Evolutionary conservation across 2,113 vertebrate genomes (phyloP), one percentile per base, ranked within the genome.

Genomic region (Cololabis saira): DNA sequence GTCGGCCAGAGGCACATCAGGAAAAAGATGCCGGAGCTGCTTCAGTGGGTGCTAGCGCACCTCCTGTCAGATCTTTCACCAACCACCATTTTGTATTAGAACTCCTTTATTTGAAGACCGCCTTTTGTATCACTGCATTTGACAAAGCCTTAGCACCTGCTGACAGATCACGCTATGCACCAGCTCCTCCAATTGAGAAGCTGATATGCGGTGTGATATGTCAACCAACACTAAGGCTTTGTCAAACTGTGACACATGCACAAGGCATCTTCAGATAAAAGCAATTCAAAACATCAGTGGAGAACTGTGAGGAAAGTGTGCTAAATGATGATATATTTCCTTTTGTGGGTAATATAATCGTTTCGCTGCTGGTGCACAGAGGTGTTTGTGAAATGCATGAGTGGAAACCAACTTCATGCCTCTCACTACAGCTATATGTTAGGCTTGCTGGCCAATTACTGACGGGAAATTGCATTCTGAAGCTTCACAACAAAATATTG

Each of bases 141-240:
- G 86, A 88, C 89, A 88, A 88, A 87, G 83, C 81, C 78, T 86
- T 79, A 76, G 81, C 83, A 83, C 84, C 87, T 86, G 84, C 86
- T 88, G 87, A 88, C 89, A 86, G 84, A 87, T 86, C 82, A 76
- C 57, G 73, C 83, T 65, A 88, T 78, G 89, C 87, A 75, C 79
- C 71, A 41, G 69, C 79, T 84, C 60, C 78, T 83, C 77, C 78
- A 83, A 88, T 83, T 78, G 87, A 84, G 81, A 69, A 84, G 79
- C 80, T 84, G 81, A 86, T 84, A 74, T 71, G 81, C 57, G 9
- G 50, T 83, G 82, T 81, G 86, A 88, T 86, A 82, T 88, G 84
- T 89, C 84, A 85, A 80, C 76, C 59, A 56, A 70, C 52, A 45
- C 71, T 59, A 71, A 76, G 64, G 80, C 70, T 83, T 80, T 83